These are phyloP conservation scores for Acanthopleura granulata DNA, from an alignment of 2,888 invertebrate genomes.

Conservation along the genomic window DNA sequence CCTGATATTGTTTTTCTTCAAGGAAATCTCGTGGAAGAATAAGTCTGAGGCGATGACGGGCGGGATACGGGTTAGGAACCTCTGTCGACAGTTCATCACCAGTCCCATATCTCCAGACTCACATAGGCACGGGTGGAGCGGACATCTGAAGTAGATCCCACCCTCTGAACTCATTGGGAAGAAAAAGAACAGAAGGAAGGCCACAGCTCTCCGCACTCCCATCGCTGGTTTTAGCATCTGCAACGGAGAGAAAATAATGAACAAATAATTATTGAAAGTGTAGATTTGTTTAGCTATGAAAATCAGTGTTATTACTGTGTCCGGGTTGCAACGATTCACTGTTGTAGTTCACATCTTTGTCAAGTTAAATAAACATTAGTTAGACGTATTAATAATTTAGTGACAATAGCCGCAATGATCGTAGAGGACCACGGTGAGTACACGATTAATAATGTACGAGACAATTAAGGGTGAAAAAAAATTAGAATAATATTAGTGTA, in stretches of 20 bases:
- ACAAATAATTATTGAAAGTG: too few relatives aligned
- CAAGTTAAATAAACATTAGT: too few relatives aligned
- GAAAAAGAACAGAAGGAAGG: not conserved
- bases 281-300: too few relatives aligned
- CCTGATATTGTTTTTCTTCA: slow-evolving; percentile 37
- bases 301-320: too few relatives aligned
- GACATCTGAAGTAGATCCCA: slow-evolving; percentile 25
- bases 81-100: slow-evolving; percentile 35
- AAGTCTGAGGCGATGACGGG: slow-evolving; percentile 37
- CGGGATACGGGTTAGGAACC: slow-evolving; percentile 35
- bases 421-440: too few relatives aligned
- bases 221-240: not conserved
- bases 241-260: not conserved
- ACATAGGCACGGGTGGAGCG: slow-evolving; percentile 37
- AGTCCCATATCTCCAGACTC: slow-evolving; percentile 30
- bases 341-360: too few relatives aligned
- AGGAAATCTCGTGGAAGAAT: slow-evolving; percentile 32
- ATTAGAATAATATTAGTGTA: too few relatives aligned
- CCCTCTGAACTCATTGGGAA: not conserved
- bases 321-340: not conserved
- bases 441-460: too few relatives aligned
- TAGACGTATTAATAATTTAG: too few relatives aligned
- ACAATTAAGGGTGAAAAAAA: too few relatives aligned
- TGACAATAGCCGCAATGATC: too few relatives aligned
- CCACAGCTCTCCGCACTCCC: not conserved